Evolutionary conservation across 1,140 invertebrate species (phyloP), one percentile per base, ranked within the genome.

Genomic region (Limonius californicus): DNA sequence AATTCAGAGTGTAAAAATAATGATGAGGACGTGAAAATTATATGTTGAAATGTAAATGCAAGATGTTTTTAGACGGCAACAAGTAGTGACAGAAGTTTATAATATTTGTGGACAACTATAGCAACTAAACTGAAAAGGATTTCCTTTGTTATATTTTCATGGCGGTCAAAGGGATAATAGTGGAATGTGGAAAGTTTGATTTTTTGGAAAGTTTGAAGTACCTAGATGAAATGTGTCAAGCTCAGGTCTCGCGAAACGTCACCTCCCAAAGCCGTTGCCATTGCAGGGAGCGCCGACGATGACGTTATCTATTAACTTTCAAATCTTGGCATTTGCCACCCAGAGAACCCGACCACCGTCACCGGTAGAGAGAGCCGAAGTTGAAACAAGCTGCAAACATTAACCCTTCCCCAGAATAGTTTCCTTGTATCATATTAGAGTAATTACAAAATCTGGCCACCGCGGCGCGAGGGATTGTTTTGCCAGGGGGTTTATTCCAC

Each of bases 381-480:
- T 39, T 50, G 18, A 50, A 50, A 50, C 45, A 50, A 50, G 45
- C 45, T 50, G 20, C 45, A 50, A 50, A 50, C 45, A 50, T 50
- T 50, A 57, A 58, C 54, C 59, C 61, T 59, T 61, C 58, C 57
- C 57, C 45, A 15, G 39, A 66, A 66, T 66, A 66, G 64, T 66
- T 66, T 66, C 64, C 53, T 53, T 63, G 61, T 66, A 66, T 66
- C 64, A 66, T 66, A 50, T 66, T 66, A 61, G 62, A 63, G 64
- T 66, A 66, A 66, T 66, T 66, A 66, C 61, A 66, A 66, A 66
- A 66, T 66, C 64, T 66, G 64, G 64, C 64, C 61, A 66, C 64
- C 64, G 61, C 64, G 62, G 58, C 54, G 64, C 43, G 23, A 53
- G 64, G 60, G 60, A 62, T 62, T 62, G 60, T 62, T 62, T 62